Percentiles rank a stretch among this genome's conserved stretches.
Evolutionary conservation across 2,113 vertebrate genomes (phyloP).

Genomic region (Heterochromis multidens): DNA sequence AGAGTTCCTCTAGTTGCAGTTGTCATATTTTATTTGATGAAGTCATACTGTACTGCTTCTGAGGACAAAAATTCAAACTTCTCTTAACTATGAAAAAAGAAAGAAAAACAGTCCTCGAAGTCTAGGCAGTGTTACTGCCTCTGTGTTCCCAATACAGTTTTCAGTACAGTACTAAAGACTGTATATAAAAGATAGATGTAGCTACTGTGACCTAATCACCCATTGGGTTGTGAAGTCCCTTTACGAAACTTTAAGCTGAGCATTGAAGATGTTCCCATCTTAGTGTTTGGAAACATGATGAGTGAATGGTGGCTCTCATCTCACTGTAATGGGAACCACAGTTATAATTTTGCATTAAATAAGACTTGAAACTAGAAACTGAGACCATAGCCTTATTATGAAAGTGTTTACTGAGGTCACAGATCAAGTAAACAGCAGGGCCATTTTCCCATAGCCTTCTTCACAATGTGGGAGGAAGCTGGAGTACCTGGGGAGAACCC

Average conservation of each 20-base stretch:
- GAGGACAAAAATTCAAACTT: neutral
- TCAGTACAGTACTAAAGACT: neutral
- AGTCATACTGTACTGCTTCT: neutral
- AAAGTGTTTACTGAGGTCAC: too few species aligned
- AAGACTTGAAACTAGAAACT: too few species aligned
- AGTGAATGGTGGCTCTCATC: neutral
- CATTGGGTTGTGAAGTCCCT: too few species aligned
- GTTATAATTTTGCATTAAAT: too few species aligned
- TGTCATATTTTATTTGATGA: neutral
- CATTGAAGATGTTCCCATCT: neutral
- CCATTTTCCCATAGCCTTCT: too few species aligned
- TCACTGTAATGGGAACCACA: too few species aligned
- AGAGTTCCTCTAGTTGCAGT: accelerated
- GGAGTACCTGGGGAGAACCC: too few species aligned
- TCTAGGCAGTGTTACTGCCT: accelerated
- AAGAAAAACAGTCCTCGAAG: neutral
- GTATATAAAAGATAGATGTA: neutral
- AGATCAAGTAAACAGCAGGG: too few species aligned
- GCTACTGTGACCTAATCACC: neutral
- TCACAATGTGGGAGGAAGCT: too few species aligned
- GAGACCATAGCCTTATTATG: too few species aligned
- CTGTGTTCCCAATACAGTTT: neutral
- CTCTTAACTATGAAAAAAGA: neutral
- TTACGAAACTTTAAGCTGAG: neutral
- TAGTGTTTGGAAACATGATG: neutral